A percentile compares a stretch with the other conserved stretches of the same genome.
Conservation (phyloP, 2,113 vertebrate genomes). For the Mixornis gularis region DNA sequence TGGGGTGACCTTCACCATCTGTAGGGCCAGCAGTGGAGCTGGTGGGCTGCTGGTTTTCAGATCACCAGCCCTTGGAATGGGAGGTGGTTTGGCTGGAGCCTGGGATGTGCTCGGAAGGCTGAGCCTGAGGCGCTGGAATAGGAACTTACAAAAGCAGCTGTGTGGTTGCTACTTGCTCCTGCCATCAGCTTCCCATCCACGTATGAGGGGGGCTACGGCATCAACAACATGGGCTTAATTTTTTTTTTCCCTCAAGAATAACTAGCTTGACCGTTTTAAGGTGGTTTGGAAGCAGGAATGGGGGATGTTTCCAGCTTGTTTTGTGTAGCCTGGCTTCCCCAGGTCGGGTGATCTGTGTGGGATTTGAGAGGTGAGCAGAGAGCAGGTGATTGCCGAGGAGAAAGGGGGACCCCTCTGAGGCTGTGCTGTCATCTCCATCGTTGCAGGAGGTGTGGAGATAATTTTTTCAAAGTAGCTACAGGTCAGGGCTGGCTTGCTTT, state of each 20-base stretch:
- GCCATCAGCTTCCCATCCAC: background rate
- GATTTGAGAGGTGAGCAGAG: background rate
- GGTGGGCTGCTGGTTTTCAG: background rate
- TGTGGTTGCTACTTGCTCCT: background rate
- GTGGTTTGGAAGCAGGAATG: background rate
- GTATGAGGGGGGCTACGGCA: fast-evolving
- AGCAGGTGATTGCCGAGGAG: background rate
- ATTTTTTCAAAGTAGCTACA: background rate
- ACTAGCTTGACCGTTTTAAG: background rate
- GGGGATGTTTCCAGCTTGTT: background rate
- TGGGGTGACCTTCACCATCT: background rate
- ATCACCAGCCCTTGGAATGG: background rate
- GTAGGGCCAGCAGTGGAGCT: background rate
- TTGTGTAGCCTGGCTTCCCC: background rate
- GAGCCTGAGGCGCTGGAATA: background rate
- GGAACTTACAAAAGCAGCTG: background rate
- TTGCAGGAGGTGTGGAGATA: background rate
- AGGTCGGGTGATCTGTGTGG: background rate
- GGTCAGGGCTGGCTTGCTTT: background rate
- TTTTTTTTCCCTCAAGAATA: background rate
- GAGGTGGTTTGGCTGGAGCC: background rate
- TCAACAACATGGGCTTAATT: background rate
- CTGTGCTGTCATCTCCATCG: background rate
- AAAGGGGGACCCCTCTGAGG: background rate
- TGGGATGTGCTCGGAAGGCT: background rate